These are phyloP conservation scores for Xiphophorus birchmanni DNA, from an alignment of 2,797 vertebrate genomes.

Conservation along the genomic window DNA sequence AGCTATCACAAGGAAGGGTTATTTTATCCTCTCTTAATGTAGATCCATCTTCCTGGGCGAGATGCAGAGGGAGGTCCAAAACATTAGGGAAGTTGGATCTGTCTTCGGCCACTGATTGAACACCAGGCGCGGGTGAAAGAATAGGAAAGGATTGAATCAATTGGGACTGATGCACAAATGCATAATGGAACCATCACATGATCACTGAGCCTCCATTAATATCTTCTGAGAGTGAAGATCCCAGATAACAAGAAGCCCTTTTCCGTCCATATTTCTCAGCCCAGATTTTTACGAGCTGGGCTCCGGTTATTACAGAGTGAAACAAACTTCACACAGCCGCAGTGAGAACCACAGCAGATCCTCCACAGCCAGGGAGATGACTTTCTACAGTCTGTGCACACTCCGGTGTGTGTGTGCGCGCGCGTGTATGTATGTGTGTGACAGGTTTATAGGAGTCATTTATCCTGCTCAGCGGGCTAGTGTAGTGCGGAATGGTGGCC, in stretches of 20 bases:
- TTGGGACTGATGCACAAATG: conserved; percentile 58
- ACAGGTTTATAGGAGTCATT: conserved; percentile 83
- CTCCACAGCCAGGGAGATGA: conserved; percentile 63
- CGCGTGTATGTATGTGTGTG: conserved; percentile 66
- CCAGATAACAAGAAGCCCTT: conserved; percentile 59
- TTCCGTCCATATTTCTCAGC: conserved; percentile 58
- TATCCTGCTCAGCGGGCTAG: conserved; percentile 81
- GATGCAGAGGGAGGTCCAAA: conserved; percentile 71
- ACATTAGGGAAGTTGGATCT: conserved; percentile 76
- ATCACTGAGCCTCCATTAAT: conserved; percentile 58
- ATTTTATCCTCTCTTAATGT: conserved; percentile 80
- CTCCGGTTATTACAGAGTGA: conserved; percentile 58
- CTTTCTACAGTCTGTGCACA: conserved; percentile 74
- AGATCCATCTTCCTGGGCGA: conserved; percentile 68
- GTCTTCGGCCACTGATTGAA: conserved; percentile 73
- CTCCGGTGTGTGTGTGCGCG: conserved; percentile 48
- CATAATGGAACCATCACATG: conserved; percentile 66
- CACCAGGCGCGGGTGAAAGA: conserved; percentile 48
- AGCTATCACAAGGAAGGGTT: conserved; percentile 75
- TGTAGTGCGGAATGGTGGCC: conserved; percentile 81
- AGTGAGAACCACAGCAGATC: conserved; percentile 61
- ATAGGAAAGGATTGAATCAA: conserved; percentile 57
- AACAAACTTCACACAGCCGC: conserved; percentile 65
- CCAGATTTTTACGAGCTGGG: conserved; percentile 56
- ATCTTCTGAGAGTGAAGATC: conserved; percentile 51